Conservation (phyloP, 2,113 vertebrate genomes). For the Panthera leo region DNA sequence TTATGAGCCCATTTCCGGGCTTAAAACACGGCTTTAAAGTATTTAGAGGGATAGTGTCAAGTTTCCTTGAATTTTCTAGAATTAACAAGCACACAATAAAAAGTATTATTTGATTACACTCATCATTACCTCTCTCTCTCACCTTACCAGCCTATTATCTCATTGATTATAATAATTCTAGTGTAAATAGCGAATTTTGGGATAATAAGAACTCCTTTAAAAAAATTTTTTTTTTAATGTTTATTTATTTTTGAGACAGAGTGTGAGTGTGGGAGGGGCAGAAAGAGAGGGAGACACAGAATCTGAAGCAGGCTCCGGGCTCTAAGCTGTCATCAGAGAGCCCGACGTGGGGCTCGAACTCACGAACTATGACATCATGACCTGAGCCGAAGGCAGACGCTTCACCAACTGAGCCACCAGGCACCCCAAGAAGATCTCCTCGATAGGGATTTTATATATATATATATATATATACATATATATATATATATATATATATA, state of each 20-base stretch:
- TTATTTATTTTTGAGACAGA: too few relatives aligned
- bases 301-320: too few relatives aligned
- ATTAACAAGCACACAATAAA: background rate
- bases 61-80: background rate
- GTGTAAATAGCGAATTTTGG: background rate
- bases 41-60: background rate
- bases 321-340: too few relatives aligned
- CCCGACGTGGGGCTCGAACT: too few relatives aligned
- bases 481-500: background rate
- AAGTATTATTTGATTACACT: background rate
- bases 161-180: background rate
- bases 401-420: too few relatives aligned
- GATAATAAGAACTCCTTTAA: background rate
- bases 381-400: too few relatives aligned
- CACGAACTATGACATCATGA: too few relatives aligned
- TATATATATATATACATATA: too few relatives aligned
- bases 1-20: background rate
- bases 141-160: background rate
- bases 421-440: background rate
- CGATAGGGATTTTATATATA: too few relatives aligned
- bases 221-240: too few relatives aligned
- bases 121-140: background rate
- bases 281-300: too few relatives aligned
- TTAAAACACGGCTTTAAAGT: background rate
- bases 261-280: too few relatives aligned